Evolutionary conservation across 2,113 vertebrate species (phyloP), one percentile per base, ranked within the genome.

Genomic region (Saguinus midas): DNA sequence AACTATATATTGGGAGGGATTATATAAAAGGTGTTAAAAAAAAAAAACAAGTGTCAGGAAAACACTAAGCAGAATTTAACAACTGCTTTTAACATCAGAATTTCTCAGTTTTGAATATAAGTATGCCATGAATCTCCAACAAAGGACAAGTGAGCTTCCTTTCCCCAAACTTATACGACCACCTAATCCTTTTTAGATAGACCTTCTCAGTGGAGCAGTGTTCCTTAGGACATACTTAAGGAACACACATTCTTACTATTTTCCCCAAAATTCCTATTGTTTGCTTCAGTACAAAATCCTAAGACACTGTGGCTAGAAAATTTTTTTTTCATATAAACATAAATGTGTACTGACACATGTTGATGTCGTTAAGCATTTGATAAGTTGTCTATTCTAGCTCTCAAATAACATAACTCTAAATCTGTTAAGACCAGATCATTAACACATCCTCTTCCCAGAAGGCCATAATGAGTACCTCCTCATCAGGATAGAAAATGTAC

Each of bases 241-340:
- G 25, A 50, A 76, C 48, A 80, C 58, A 64, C 11, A 73, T 21
- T 35, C 76, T 73, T 23, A 68, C 4, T 76, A 29, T 21, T 37
- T 82, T 43, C 29, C 40, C 64, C 64, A 43, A 76, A 29, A 58
- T 45, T 83, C 43, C 43, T 89, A 76, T 10, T 86, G 45, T 72
- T 87, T 92, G 82, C n/a, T 88, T 40, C 0, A 90, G 89, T 73
- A 73, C 13, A 97, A 91, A 96, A 68, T 48, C 16, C 0, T 45
- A 90, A 43, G 17, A 91, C 35, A 91, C 20, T 76, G 82, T 61
- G 81, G 11, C 84, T 87, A 81, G 4, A 94, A 95, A 95, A 58
- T 40, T 27, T 90, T 45, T 27, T 83, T 94, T 89, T 35, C 20
- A 91, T 32, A 91, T 75, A 57, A 91, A 61, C 61, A 40, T n/a